Percentiles rank a stretch among this genome's conserved stretches.
Conservation (phyloP, 2,888 invertebrate species). For the Synanthedon vespiformis region DNA sequence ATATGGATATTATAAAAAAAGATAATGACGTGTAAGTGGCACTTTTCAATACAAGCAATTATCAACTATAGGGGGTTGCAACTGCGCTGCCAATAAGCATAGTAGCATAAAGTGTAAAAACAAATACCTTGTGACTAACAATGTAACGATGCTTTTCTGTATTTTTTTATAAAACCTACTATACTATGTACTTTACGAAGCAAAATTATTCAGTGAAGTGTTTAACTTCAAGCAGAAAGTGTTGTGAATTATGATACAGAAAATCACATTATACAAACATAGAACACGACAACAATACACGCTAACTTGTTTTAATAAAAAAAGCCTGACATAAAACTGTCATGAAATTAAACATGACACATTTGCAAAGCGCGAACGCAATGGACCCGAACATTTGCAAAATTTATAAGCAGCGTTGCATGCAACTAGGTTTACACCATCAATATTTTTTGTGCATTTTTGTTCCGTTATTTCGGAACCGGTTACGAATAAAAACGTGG, state of each 20-base stretch:
- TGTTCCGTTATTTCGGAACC: constrained; percentile 12
- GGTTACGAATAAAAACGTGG: constrained; percentile 17
- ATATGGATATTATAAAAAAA: too few relatives aligned
- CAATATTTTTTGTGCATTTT: constrained; percentile 4
- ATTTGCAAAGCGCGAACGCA: background rate
- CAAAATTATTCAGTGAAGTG: too few relatives aligned
- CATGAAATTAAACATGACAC: background rate
- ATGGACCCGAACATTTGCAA: constrained; percentile 1
- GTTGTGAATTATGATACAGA: too few relatives aligned
- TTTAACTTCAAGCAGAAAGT: constrained; percentile 6
- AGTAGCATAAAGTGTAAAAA: too few relatives aligned
- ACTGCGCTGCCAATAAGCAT: too few relatives aligned
- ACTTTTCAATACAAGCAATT: too few relatives aligned
- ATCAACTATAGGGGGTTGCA: too few relatives aligned
- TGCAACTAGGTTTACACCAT: constrained; percentile 3
- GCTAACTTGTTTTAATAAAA: background rate
- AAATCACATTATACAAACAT: background rate
- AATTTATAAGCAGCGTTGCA: background rate
- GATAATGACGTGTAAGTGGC: too few relatives aligned
- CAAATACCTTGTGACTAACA: too few relatives aligned
- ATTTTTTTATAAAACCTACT: too few relatives aligned
- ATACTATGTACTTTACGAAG: too few relatives aligned
- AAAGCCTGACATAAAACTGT: background rate
- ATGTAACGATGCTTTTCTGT: too few relatives aligned
- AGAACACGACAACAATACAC: background rate